phyloP scores from a whole-genome alignment of 2,113 vertebrate species.

The Junco hyemalis region DNA sequence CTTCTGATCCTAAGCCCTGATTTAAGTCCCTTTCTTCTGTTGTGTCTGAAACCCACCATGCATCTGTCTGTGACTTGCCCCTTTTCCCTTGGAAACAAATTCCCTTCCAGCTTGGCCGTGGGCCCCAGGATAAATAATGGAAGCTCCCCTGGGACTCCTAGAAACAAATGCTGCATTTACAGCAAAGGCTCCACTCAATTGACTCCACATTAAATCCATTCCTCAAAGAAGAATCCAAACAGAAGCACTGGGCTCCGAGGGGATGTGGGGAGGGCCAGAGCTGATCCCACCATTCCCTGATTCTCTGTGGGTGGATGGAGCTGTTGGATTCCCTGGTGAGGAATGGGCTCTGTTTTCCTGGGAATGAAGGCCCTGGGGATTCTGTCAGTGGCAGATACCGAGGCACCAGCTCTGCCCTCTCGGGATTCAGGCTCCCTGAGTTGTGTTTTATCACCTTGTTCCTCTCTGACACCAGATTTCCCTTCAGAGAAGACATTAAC shows the following conservation, averaged over 20 bases:
- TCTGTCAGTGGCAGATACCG: not conserved
- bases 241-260: not conserved
- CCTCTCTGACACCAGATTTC: not conserved
- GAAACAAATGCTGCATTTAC: constrained; percentile 7
- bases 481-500: not conserved
- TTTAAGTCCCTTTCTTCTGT: rapidly evolving
- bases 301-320: not conserved
- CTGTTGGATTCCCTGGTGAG: not conserved
- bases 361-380: not conserved
- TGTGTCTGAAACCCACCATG: not conserved
- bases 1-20: not conserved
- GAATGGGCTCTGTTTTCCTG: not conserved
- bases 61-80: not conserved
- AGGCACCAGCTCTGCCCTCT: not conserved
- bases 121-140: not conserved
- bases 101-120: not conserved
- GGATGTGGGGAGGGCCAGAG: not conserved
- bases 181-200: not conserved
- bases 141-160: not conserved
- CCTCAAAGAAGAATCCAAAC: not conserved
- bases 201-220: not conserved
- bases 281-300: not conserved
- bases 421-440: not conserved
- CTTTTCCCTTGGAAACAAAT: not conserved
- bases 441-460: not conserved